phyloP scores from a whole-genome alignment of 2,888 invertebrate genomes.

The Rhopalosiphum nymphaeae region DNA sequence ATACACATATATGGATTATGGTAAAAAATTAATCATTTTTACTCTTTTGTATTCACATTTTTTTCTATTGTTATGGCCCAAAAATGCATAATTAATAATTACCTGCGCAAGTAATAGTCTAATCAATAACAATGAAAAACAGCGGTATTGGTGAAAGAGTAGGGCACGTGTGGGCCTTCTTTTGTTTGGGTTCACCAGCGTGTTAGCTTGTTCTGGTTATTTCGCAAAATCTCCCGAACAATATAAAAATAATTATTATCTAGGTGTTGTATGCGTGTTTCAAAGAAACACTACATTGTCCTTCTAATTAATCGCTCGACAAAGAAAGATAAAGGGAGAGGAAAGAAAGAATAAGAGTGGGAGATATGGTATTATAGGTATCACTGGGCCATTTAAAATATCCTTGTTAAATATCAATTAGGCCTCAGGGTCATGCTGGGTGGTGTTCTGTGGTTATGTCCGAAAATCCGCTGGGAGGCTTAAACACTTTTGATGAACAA shows the following conservation, averaged over 20 bases:
- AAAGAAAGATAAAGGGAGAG: neutral
- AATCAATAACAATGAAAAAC: conserved; percentile 54
- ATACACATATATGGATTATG: neutral
- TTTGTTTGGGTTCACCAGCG: conserved; percentile 18
- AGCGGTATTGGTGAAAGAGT: conserved; percentile 32
- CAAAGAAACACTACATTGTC: conserved; percentile 43
- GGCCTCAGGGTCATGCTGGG: conserved; percentile 18
- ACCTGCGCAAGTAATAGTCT: conserved; percentile 35
- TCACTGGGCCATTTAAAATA: conserved; percentile 24
- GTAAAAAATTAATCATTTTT: conserved; percentile 29
- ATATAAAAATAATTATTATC: conserved; percentile 53
- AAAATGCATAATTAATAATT: conserved; percentile 57
- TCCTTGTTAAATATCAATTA: conserved; percentile 59
- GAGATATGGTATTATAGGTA: neutral
- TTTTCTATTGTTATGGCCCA: conserved; percentile 16
- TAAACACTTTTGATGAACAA: neutral
- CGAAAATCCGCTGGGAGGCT: neutral
- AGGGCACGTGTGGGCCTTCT: conserved; percentile 57
- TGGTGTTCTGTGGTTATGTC: conserved; percentile 32
- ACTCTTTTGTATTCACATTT: neutral
- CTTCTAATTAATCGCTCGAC: conserved; percentile 41
- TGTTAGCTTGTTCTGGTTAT: conserved; percentile 25
- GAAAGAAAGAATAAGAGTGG: neutral
- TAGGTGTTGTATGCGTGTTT: conserved; percentile 22
- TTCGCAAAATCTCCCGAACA: conserved; percentile 56